Conservation (phyloP, 2,113 vertebrate genomes). For the Glareola pratincola region DNA sequence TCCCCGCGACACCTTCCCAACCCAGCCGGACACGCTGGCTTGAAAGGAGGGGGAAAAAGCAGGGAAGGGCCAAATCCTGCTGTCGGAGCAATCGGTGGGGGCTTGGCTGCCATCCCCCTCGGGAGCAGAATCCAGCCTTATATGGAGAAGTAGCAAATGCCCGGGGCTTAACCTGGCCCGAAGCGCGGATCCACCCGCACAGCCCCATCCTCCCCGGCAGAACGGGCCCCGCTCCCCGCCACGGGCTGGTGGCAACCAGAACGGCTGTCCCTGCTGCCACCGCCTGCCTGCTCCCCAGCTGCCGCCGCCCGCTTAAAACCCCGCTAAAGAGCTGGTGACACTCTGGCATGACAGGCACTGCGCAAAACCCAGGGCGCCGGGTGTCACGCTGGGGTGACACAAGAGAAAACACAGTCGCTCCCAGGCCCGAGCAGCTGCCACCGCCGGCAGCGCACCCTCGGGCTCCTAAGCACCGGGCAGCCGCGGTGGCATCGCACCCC, state of each 20-base stretch:
- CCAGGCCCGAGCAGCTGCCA: background rate
- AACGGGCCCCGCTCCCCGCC: background rate
- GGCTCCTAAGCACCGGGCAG: accelerated
- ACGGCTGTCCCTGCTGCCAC: background rate
- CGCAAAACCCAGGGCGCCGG: accelerated
- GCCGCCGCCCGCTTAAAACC: background rate
- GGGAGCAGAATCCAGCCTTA: constrained; percentile 17
- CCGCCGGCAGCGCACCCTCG: accelerated
- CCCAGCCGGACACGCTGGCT: background rate
- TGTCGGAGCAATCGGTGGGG: background rate
- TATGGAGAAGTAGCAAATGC: constrained; percentile 32
- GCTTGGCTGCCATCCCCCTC: background rate
- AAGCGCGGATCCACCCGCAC: background rate
- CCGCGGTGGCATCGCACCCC: accelerated
- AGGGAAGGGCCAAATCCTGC: background rate
- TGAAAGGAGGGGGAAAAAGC: background rate
- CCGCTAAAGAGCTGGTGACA: constrained; percentile 37
- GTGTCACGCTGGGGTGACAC: background rate
- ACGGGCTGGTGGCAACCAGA: background rate
- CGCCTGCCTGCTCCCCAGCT: background rate
- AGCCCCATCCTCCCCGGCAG: background rate
- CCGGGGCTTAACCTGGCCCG: background rate
- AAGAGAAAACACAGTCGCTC: background rate
- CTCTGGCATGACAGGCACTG: background rate
- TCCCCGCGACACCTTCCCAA: background rate